phyloP scores from a whole-genome alignment of 1,140 invertebrate genomes.

The Achatina immaculata region DNA sequence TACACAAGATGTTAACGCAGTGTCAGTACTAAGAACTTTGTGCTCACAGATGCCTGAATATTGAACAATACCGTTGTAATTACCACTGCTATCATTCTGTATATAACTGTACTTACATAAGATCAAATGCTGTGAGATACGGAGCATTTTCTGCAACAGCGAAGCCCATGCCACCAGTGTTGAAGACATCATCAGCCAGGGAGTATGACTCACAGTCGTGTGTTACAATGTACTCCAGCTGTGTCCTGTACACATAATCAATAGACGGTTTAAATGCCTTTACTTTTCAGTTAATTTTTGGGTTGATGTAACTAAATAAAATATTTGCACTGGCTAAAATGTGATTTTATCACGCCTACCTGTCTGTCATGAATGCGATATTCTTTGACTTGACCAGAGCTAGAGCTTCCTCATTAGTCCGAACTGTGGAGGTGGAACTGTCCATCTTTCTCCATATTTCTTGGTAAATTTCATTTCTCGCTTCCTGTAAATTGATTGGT shows the following conservation, averaged over 20 bases:
- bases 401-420: slow-evolving; percentile 43
- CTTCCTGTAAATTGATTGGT: slow-evolving; percentile 41
- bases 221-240: slow-evolving; percentile 53
- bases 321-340: no score
- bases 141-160: slow-evolving; percentile 51
- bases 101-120: slow-evolving; percentile 48
- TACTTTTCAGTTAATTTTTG: no score
- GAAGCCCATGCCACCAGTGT: slow-evolving; percentile 56
- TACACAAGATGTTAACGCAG: no score
- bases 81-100: neutral
- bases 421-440: slow-evolving; percentile 42
- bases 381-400: neutral
- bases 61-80: neutral
- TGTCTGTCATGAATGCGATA: slow-evolving; percentile 16
- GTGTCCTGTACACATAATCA: slow-evolving; percentile 36
- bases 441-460: slow-evolving; percentile 51
- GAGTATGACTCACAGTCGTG: slow-evolving; percentile 49
- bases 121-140: slow-evolving; percentile 50
- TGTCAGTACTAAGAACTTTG: no score
- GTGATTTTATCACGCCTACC: no score
- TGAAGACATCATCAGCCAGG: slow-evolving; percentile 56
- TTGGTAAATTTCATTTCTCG: slow-evolving; percentile 47
- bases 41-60: no score
- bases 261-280: no score
- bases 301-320: no score